A percentile compares a stretch with the other conserved stretches of the same genome.
Conservation (phyloP, 2,797 vertebrate species). For the Aythya fuligula region DNA sequence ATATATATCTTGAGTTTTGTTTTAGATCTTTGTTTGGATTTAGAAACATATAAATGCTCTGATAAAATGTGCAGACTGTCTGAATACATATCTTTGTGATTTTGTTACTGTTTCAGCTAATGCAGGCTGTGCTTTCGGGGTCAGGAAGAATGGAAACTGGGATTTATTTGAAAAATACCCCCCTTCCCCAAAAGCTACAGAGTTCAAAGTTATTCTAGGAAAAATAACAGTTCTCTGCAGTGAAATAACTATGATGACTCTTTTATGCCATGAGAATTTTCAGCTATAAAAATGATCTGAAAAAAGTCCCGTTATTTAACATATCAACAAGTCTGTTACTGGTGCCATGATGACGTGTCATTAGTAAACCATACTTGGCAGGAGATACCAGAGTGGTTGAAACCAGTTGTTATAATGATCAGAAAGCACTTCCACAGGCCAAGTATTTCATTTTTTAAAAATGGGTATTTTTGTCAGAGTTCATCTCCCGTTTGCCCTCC, state of each 20-base stretch:
- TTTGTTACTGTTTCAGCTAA: slow-evolving; percentile 5
- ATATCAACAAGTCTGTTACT: slow-evolving; percentile 27
- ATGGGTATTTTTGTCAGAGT: not conserved
- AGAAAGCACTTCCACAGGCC: not conserved
- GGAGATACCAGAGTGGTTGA: not conserved
- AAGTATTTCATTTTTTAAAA: not conserved
- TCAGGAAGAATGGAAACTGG: slow-evolving; percentile 6
- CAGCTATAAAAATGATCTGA: slow-evolving; percentile 32
- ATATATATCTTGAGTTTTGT: not conserved
- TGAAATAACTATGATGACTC: slow-evolving; percentile 43
- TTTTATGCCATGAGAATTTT: slow-evolving; percentile 22
- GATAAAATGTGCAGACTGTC: slow-evolving; percentile 26
- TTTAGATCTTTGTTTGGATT: slow-evolving; percentile 37
- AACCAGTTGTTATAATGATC: not conserved
- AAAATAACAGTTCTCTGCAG: slow-evolving; percentile 16
- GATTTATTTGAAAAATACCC: slow-evolving; percentile 21
- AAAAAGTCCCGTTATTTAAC: slow-evolving; percentile 48
- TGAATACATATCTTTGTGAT: not conserved
- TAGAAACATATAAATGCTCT: not conserved
- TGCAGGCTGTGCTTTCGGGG: not conserved
- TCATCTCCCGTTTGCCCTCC: not conserved
- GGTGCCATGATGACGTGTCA: slow-evolving; percentile 21
- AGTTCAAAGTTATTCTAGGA: slow-evolving; percentile 50
- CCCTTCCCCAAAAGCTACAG: not conserved
- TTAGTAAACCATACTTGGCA: slow-evolving; percentile 7